Conservation (phyloP, 2,113 vertebrate genomes). For the Rhinolophus sinicus region DNA sequence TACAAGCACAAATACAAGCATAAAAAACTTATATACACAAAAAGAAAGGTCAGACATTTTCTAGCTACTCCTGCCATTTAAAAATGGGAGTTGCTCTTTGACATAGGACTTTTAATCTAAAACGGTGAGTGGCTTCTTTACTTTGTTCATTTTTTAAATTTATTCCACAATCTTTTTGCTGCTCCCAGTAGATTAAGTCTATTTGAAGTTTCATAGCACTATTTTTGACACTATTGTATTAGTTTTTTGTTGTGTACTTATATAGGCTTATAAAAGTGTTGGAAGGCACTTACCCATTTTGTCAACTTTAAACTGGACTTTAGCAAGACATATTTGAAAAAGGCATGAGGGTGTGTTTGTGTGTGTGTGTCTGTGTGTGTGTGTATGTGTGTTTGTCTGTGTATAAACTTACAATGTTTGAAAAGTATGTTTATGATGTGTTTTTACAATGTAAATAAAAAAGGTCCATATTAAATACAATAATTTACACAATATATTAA, state of each 20-base stretch:
- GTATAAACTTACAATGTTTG: neutral
- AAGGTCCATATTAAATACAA: neutral
- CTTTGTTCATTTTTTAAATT: neutral
- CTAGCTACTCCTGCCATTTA: neutral
- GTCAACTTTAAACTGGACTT: neutral
- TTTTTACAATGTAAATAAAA: neutral
- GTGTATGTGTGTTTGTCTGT: neutral
- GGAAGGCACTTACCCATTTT: neutral
- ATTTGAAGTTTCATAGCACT: neutral
- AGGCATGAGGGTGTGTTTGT: neutral
- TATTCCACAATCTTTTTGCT: neutral
- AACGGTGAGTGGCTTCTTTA: neutral
- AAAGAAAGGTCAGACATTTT: neutral
- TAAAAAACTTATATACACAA: neutral
- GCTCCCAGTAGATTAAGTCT: neutral
- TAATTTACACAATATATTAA: neutral
- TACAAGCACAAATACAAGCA: neutral
- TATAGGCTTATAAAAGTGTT: neutral
- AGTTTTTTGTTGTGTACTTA: neutral
- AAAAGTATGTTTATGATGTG: neutral
- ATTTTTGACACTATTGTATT: neutral
- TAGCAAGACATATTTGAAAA: neutral
- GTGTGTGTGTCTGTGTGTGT: neutral
- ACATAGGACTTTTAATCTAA: neutral
- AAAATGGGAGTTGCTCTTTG: neutral